Evolutionary conservation across 1,140 invertebrate species (phyloP), one percentile per base, ranked within the genome.

Genomic region (Camponotus pennsylvanicus): DNA sequence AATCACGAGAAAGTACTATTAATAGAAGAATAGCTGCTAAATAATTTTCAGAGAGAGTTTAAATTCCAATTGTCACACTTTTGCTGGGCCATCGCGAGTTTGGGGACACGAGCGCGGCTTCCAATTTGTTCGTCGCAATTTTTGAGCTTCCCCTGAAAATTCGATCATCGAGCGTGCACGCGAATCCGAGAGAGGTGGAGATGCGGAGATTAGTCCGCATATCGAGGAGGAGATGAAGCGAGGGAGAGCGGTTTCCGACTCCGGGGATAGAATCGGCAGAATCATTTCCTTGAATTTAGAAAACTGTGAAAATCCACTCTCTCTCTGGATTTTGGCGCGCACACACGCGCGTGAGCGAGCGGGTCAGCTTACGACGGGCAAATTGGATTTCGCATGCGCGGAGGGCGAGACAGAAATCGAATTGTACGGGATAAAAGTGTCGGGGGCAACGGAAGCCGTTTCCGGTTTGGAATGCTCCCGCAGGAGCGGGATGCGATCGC

Each of bases 281-380:
- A 84, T 84, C 82, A 77, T 84, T 84, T 84, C 82, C 82, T 84
- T 84, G 82, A 75, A 84, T 84, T 84, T 84, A 84, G 70, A 84
- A 84, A 84, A 84, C 70, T 84, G 73, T 66, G 82, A 84, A 84
- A 84, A 84, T 76, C 57, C 67, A 82, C 79, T 73, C 82, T 75
- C 40, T 0, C 40, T 13, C 42, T 11, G 71, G 71, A 76, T 84
- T 63, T 6, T 59, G 40, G 55, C 55, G 61, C 77, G n/a, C 3
- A 37, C 66, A 8, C 37, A 8, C 55, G 55, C 57, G 45, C 15
- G 82, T n/a, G 42, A 59, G 34, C 42, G 63, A n/a, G 57, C 13
- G 32, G 78, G 78, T 86, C 57, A 86, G 66, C 79, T 83, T 86
- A 82, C 85, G 78, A 71, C 32, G 78, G 42, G 34, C 67, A 70